phyloP scores from a whole-genome alignment of 2,888 invertebrate genomes.

The Zeuzera pyrina region DNA sequence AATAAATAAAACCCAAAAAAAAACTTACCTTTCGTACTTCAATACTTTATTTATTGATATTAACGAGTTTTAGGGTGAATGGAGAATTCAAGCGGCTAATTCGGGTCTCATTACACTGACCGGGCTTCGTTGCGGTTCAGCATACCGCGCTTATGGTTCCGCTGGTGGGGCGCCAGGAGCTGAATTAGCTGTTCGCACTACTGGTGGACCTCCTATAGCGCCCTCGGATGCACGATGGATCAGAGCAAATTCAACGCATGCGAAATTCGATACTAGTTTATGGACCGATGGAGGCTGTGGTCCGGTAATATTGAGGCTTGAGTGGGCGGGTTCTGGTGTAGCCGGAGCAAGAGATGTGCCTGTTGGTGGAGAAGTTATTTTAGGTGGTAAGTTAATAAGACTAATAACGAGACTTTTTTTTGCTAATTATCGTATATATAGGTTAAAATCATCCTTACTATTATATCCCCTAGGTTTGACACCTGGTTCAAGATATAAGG shows the following conservation, averaged over 20 bases:
- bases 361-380: constrained; percentile 58
- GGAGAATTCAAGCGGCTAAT: constrained; percentile 68
- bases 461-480: constrained; percentile 41
- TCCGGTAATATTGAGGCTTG: constrained; percentile 84
- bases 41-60: neutral
- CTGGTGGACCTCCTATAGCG: constrained; percentile 76
- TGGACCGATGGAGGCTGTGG: constrained; percentile 92
- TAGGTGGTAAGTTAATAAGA: constrained; percentile 44
- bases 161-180: constrained; percentile 86
- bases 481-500: constrained; percentile 74
- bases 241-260: constrained; percentile 84
- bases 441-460: too few species aligned
- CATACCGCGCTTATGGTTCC: constrained; percentile 85
- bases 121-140: constrained; percentile 86
- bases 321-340: constrained; percentile 73
- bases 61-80: constrained; percentile 73
- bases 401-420: too few species aligned
- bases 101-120: constrained; percentile 73
- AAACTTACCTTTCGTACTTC: too few species aligned
- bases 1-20: too few species aligned
- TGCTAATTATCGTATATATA: too few species aligned
- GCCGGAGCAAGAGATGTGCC: constrained; percentile 60
- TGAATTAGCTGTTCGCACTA: constrained; percentile 84
- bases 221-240: constrained; percentile 85
- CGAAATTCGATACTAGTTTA: constrained; percentile 82